phyloP scores from a whole-genome alignment of 2,113 vertebrate genomes.

The Paradoxurus hermaphroditus region DNA sequence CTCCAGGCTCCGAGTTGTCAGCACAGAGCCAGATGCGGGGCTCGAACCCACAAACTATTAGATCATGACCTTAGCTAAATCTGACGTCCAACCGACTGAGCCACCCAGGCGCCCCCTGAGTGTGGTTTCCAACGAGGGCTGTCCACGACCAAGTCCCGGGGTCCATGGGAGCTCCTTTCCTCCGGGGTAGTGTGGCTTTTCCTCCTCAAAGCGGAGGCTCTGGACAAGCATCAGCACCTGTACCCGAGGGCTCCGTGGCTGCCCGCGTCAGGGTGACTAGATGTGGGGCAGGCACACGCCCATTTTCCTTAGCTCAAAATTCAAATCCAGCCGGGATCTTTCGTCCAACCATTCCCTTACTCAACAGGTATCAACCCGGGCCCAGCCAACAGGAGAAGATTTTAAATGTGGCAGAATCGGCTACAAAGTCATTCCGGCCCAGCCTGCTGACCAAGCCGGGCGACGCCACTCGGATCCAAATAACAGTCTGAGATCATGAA shows the following conservation, averaged over 20 bases:
- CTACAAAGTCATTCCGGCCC: neutral
- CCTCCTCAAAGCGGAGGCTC: neutral
- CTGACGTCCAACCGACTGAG: no score
- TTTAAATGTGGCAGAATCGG: neutral
- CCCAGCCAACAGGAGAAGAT: neutral
- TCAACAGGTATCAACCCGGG: neutral
- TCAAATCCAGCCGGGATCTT: neutral
- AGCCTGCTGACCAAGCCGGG: neutral
- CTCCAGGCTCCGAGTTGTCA: no score
- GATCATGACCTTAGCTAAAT: no score
- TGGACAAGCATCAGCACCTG: neutral
- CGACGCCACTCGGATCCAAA: neutral
- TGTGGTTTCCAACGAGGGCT: neutral
- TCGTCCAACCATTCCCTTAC: neutral
- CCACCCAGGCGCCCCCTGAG: no score
- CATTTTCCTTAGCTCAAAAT: neutral
- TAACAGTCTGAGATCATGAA: neutral
- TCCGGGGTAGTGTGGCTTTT: neutral
- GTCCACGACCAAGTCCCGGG: no score
- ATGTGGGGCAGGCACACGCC: neutral
- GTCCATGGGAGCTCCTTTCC: neutral
- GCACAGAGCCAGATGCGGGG: no score
- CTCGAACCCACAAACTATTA: no score
- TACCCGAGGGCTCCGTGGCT: neutral
- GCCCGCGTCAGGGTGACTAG: fast-evolving